These are phyloP conservation scores for Tinea semifulvella DNA, from an alignment of 2,888 invertebrate genomes.

Conservation along the genomic window DNA sequence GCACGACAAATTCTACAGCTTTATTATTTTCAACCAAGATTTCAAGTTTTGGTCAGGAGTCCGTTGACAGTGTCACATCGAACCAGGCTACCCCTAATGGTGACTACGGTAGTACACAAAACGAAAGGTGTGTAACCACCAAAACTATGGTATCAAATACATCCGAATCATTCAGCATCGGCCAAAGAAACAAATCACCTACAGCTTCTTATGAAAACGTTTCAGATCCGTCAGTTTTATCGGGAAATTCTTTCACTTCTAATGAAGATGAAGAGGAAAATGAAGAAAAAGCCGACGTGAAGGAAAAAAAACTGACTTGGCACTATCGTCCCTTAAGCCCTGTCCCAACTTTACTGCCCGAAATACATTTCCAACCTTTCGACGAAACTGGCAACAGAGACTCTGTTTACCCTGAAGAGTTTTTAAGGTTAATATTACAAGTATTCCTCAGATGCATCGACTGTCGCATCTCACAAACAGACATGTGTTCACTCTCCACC, in stretches of 20 bases:
- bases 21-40: conserved; percentile 62
- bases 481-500: conserved; percentile 30
- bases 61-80: conserved; percentile 38
- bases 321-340: conserved; percentile 53
- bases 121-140: conserved; percentile 55
- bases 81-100: conserved; percentile 35
- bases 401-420: conserved; percentile 48
- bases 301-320: conserved; percentile 54
- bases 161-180: conserved; percentile 50
- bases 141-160: conserved; percentile 50
- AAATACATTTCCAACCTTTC: conserved; percentile 64
- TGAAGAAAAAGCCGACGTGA: conserved; percentile 30
- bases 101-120: conserved; percentile 35
- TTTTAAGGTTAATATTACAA: conserved; percentile 59
- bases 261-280: conserved; percentile 21
- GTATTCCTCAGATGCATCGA: conserved; percentile 30
- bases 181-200: conserved; percentile 51
- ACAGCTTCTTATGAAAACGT: conserved; percentile 45
- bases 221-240: conserved; percentile 36
- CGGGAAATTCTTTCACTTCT: conserved; percentile 29
- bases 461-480: conserved; percentile 25
- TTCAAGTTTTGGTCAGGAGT: conserved; percentile 60
- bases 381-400: conserved; percentile 47
- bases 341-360: conserved; percentile 40
- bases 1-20: conserved; percentile 42